Percentiles rank a stretch among this genome's conserved stretches.
Conservation (phyloP, 2,888 invertebrate genomes). For the Aphidius colemani region DNA sequence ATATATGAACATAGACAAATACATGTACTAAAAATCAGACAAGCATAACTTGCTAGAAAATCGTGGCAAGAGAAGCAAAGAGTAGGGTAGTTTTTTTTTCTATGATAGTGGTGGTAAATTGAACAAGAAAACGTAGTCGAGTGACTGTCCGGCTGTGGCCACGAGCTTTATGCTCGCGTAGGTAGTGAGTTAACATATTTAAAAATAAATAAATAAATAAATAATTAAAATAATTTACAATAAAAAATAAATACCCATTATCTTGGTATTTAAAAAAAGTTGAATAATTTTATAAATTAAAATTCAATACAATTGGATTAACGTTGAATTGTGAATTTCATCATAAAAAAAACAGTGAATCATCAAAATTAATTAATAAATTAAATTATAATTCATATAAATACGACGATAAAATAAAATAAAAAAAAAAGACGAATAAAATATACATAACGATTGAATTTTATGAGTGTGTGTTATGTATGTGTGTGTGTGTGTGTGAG, state of each 20-base stretch:
- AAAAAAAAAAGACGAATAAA: constrained; percentile 14
- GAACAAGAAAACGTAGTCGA: constrained; percentile 55
- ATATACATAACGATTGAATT: constrained; percentile 4
- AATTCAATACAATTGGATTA: neutral
- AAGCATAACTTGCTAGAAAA: neutral
- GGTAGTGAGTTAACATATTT: constrained; percentile 54
- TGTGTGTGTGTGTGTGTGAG: constrained; percentile 18
- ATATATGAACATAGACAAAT: too few species aligned
- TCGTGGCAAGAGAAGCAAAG: constrained; percentile 23
- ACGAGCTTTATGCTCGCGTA: constrained; percentile 57
- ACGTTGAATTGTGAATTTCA: too few species aligned
- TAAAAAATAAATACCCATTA: constrained; percentile 14
- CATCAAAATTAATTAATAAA: neutral
- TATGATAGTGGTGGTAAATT: constrained; percentile 25
- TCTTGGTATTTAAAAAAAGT: constrained; percentile 2
- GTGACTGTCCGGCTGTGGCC: constrained; percentile 59
- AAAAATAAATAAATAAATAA: constrained; percentile 40
- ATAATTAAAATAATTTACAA: too few species aligned
- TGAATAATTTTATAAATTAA: neutral
- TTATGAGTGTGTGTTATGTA: constrained; percentile 31
- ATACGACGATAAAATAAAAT: constrained; percentile 12
- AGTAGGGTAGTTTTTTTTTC: constrained; percentile 18
- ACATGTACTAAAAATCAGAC: neutral
- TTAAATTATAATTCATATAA: neutral
- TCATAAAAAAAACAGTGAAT: too few species aligned